Evolutionary conservation across 2,888 invertebrate genomes (phyloP), one percentile per base, ranked within the genome.

Genomic region (Odontomyia ornata): DNA sequence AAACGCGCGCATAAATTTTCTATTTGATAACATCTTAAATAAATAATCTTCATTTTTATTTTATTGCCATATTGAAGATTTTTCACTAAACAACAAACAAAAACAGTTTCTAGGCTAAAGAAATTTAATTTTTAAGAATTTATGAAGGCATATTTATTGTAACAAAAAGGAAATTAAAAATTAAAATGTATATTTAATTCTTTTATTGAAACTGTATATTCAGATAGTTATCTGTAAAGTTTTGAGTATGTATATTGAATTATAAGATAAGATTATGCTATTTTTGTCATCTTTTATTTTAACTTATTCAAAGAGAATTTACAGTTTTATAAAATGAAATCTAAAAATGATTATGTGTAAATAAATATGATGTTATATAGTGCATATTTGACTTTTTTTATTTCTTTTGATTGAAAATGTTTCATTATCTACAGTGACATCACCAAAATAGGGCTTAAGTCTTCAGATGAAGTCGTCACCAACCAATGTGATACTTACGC

Each of bases 311-410:
- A n/a, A 56, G 36, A 60, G 47, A 69, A 43, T 60, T 73, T 73
- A 73, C 60, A 73, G 23, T 73, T 73, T 73, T 73, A 60, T 73
- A 73, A 28, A 43, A 62, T 28, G 52, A 72, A 1, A 36, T 28
- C 9, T 18, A 21, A 23, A 43, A 57, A 73, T 21, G 72, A 72
- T 36, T 60, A 57, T 57, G 23, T 73, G 73, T 73, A 57, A 73
- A 73, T 73, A 73, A 73, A 73, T 57, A 69, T 46, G 30, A 73
- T 73, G 73, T 73, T 73, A 73, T 69, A 47, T 47, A 69, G 47
- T 25, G 5, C 9, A 60, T 21, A 23, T 60, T 13, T 25, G n/a
- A n/a, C n/a, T n/a, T n/a, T n/a, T n/a, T n/a, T n/a, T n/a, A n/a
- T n/a, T 60, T 4, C 13, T 15, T 18, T 52, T 52, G 52, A 18